phyloP scores from a whole-genome alignment of 2,797 vertebrate genomes.

The Molossus molossus region DNA sequence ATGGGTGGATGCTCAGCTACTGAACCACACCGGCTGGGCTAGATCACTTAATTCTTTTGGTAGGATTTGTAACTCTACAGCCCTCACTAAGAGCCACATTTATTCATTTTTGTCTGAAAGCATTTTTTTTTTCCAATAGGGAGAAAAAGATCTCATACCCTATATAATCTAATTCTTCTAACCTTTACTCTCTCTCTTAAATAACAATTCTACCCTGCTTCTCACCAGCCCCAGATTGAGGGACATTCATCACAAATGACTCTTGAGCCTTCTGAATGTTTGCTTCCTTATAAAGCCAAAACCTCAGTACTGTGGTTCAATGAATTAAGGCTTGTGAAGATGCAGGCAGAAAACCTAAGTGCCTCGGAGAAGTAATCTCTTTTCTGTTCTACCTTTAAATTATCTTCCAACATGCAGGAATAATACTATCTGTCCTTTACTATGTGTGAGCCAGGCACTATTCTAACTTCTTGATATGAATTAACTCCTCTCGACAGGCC shows the following conservation, averaged over 20 bases:
- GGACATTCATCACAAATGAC: slow-evolving; percentile 82
- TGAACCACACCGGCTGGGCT: too few relatives aligned
- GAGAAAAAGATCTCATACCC: slow-evolving; percentile 57
- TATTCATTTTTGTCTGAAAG: slow-evolving; percentile 65
- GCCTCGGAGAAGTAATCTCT: slow-evolving; percentile 45
- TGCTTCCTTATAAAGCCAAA: slow-evolving; percentile 78
- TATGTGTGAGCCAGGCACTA: slow-evolving; percentile 13
- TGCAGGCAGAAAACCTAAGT: slow-evolving; percentile 57
- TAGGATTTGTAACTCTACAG: slow-evolving; percentile 15
- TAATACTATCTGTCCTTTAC: slow-evolving; percentile 57
- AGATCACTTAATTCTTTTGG: slow-evolving; percentile 29
- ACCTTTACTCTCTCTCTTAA: slow-evolving; percentile 67
- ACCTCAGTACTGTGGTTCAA: slow-evolving; percentile 41
- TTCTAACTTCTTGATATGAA: slow-evolving; percentile 45
- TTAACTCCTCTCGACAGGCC: slow-evolving; percentile 30
- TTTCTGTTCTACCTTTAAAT: slow-evolving; percentile 69
- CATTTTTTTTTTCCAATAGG: background rate
- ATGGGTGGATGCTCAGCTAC: too few relatives aligned
- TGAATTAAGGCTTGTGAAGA: slow-evolving; percentile 67
- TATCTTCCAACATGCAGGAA: slow-evolving; percentile 15
- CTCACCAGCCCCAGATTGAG: slow-evolving; percentile 59
- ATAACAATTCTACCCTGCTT: slow-evolving; percentile 66
- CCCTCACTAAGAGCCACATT: background rate
- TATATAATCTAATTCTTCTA: slow-evolving; percentile 61
- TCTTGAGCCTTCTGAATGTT: slow-evolving; percentile 65